Conservation (phyloP, 2,888 invertebrate genomes). For the Laothoe populi region DNA sequence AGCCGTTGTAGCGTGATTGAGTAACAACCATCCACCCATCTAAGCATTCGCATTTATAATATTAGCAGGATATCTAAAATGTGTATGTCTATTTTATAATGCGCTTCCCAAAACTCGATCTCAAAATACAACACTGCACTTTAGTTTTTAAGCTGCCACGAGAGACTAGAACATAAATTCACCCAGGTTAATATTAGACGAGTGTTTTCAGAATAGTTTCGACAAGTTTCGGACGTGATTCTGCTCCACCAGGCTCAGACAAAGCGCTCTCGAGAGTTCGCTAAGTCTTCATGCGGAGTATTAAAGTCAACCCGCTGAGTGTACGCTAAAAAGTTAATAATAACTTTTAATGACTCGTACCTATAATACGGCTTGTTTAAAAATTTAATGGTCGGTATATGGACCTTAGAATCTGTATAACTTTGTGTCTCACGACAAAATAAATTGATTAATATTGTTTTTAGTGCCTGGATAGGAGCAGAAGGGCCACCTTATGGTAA, state of each 20-base stretch:
- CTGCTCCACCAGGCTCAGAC: conserved; percentile 49
- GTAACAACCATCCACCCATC: too few species aligned
- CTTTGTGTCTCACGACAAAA: too few species aligned
- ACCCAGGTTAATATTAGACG: conserved; percentile 28
- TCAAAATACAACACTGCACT: conserved; percentile 29
- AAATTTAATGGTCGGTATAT: background rate
- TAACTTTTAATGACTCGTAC: conserved; percentile 46
- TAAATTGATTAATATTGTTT: too few species aligned
- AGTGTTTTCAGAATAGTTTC: conserved; percentile 45
- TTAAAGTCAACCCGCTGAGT: conserved; percentile 58
- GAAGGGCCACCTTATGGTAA: too few species aligned
- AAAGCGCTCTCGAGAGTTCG: conserved; percentile 56
- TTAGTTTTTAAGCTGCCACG: conserved; percentile 33
- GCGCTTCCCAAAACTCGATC: background rate
- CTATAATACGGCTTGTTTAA: background rate
- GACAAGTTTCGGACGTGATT: conserved; percentile 49
- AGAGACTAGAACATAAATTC: conserved; percentile 28
- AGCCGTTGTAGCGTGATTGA: too few species aligned
- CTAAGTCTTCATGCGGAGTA: conserved; percentile 59
- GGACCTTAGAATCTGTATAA: too few species aligned
- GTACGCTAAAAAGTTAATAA: conserved; percentile 58
- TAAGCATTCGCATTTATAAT: too few species aligned
- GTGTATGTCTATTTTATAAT: too few species aligned
- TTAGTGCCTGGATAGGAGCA: too few species aligned
- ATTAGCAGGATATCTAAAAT: too few species aligned